These are phyloP conservation scores for Hypanus sabinus DNA, from an alignment of 2,113 vertebrate species.

Conservation along the genomic window DNA sequence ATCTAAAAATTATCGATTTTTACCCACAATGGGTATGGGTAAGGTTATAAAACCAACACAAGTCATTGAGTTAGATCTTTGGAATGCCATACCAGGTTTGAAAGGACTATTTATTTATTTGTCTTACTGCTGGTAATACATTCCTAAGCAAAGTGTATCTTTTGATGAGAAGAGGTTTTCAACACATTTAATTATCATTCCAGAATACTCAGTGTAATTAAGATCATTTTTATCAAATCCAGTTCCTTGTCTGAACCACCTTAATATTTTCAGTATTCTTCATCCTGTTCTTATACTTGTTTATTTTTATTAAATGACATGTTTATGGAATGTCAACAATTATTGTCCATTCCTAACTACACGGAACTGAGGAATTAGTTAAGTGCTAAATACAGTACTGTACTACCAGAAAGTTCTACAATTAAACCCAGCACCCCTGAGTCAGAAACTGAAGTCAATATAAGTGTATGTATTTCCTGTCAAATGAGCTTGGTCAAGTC, in stretches of 20 bases:
- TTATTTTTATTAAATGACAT: too few species aligned
- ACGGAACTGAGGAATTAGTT: too few species aligned
- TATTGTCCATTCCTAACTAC: neutral
- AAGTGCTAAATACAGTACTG: neutral
- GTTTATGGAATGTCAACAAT: neutral
- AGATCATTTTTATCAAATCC: neutral
- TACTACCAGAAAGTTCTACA: neutral
- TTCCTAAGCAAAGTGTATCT: neutral
- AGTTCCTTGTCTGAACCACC: neutral
- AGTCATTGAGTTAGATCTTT: too few species aligned
- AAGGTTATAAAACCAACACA: too few species aligned
- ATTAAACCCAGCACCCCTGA: neutral
- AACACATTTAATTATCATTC: neutral
- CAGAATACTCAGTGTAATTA: neutral
- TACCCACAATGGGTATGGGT: too few species aligned
- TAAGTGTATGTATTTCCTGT: neutral
- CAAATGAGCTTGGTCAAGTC: neutral
- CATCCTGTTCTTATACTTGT: neutral
- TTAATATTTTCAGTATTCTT: neutral
- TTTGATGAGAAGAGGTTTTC: neutral
- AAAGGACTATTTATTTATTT: too few species aligned
- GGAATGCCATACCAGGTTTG: too few species aligned
- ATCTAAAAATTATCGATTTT: too few species aligned
- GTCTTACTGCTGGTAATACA: too few species aligned
- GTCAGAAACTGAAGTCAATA: neutral